A percentile compares a stretch with the other conserved stretches of the same genome.
Conservation (phyloP, 2,797 vertebrate species). For the Notolepis coatsorum region DNA sequence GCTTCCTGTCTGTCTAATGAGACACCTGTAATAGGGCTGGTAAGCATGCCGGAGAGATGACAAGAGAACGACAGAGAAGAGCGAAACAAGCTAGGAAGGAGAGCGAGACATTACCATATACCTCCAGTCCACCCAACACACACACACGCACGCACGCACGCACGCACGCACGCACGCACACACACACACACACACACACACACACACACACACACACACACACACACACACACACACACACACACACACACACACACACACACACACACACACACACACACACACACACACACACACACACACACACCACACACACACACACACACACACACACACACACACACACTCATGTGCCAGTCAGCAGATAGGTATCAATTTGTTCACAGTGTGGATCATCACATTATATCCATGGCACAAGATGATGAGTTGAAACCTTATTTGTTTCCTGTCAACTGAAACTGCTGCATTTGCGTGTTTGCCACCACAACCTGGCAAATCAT, state of each 20-base stretch:
- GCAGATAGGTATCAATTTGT: conserved; percentile 44
- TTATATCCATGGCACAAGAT: conserved; percentile 13
- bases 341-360: too few species aligned
- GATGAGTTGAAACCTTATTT: conserved; percentile 9
- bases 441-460: conserved; percentile 22
- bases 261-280: too few species aligned
- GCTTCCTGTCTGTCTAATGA: conserved; percentile 66
- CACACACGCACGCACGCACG: too few species aligned
- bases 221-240: too few species aligned
- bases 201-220: too few species aligned
- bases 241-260: too few species aligned
- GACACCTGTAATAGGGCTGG: conserved; percentile 50
- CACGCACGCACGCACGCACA: too few species aligned
- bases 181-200: too few species aligned
- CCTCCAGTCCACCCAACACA: conserved; percentile 6
- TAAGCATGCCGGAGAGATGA: conserved; percentile 17
- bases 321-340: too few species aligned
- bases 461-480: conserved; percentile 15
- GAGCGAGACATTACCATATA: conserved; percentile 38
- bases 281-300: too few species aligned
- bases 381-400: conserved; percentile 25
- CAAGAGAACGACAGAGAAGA: conserved; percentile 48
- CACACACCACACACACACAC: too few species aligned
- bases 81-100: conserved; percentile 34
- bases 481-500: conserved; percentile 35